Base-by-base conservation (phyloP, 2,888 invertebrate genomes). In the Carpatolechia fugitivella region DNA sequence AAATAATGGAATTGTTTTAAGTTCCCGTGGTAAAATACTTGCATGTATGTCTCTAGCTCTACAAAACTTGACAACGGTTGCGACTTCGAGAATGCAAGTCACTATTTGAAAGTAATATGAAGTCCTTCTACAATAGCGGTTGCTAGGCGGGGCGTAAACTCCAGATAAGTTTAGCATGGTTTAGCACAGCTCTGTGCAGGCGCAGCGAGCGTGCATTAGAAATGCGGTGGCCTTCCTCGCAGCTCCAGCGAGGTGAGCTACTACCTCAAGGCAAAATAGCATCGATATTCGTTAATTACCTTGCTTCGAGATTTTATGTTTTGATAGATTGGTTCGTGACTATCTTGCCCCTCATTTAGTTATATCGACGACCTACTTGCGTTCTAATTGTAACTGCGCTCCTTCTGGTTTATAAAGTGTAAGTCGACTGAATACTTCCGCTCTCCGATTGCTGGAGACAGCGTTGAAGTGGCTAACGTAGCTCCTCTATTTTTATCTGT, bases 211-310 rank as follows among this genome's bases (percentile, higher is more conserved):
- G 59, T 60, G 74, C 72, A 80, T 86, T 85, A 85, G 85, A 84
- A 81, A 85, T 82, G 80, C 72, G 71, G 64, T 72, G 82, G 80
- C 88, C 87, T 87, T 85, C 82, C 78, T 76, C 70, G 63, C 70
- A 68, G 70, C 69, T 74, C 61, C 63, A 63, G 71, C 85, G 85
- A 88, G 85, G 86, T 82, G 74, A 88, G 76, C 83, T 68, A 75
- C 75, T 78, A 74, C 66, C 75, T 82, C 85, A 85, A 86, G 86
- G 85, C 70, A 65, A 84, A 70, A 76, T 75, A 72, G 69, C 76
- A 63, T 70, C 74, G 74, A 77, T 79, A 77, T 82, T 83, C 77
- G 78, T 75, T 80, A 79, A 83, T 80, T 79, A 72, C 67, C 74
- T 72, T 70, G 63, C 64, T 69, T 65, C 69, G 68, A 63, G 68